Conservation (phyloP, 2,113 vertebrate species). For the Barnardius zonarius region DNA sequence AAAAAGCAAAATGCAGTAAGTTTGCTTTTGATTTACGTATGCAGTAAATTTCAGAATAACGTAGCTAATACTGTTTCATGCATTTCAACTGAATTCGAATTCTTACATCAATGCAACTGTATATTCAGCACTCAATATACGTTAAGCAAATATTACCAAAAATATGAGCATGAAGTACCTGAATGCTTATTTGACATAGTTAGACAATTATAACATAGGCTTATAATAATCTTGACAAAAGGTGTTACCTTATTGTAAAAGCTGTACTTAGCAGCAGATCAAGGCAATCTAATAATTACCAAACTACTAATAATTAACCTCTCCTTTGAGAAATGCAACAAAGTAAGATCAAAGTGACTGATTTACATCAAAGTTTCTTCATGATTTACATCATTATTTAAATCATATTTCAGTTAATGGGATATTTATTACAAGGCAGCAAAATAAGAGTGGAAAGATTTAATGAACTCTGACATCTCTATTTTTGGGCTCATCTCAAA, state of each 20-base stretch:
- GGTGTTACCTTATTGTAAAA: constrained; percentile 5
- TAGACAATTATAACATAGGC: neutral
- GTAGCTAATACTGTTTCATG: neutral
- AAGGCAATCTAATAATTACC: constrained; percentile 49
- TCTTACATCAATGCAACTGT: neutral
- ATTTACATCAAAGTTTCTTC: constrained; percentile 54
- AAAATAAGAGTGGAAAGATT: neutral
- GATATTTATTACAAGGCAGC: constrained; percentile 21
- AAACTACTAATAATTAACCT: constrained; percentile 54
- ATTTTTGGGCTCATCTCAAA: neutral
- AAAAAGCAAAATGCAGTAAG: neutral
- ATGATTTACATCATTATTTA: constrained; percentile 60
- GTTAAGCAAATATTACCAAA: neutral
- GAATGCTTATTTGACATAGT: neutral
- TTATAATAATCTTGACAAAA: constrained; percentile 10
- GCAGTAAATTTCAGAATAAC: neutral
- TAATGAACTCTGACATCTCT: neutral
- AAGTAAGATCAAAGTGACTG: constrained; percentile 49
- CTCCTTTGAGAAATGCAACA: constrained; percentile 54
- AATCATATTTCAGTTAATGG: constrained; percentile 35
- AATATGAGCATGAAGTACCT: neutral
- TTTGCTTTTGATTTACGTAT: neutral
- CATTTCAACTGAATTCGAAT: neutral
- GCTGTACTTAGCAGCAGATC: constrained; percentile 25
- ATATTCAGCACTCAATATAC: neutral